These are phyloP conservation scores for Eupithecia inturbata DNA, from an alignment of 2,888 invertebrate species.

Conservation along the genomic window DNA sequence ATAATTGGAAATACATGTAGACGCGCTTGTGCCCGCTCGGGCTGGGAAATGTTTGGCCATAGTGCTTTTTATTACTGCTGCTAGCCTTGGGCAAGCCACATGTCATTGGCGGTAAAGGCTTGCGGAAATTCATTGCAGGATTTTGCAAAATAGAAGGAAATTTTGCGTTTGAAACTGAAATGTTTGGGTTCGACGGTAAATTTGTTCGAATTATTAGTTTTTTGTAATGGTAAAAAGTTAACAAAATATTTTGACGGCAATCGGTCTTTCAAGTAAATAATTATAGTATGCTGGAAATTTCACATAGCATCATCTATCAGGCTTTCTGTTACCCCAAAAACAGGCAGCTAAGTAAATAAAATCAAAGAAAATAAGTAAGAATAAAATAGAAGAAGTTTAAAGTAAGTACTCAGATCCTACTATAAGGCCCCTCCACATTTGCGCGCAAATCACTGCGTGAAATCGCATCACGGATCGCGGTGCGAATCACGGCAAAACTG, in stretches of 20 bases:
- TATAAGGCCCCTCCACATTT: too few species aligned
- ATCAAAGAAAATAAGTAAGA: not conserved
- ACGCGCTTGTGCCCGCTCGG: slow-evolving; percentile 15
- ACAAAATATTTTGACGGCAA: not conserved
- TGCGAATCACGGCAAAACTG: too few species aligned
- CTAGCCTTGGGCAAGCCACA: not conserved
- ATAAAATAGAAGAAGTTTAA: not conserved
- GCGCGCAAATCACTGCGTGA: too few species aligned
- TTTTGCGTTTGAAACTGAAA: not conserved
- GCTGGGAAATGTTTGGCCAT: slow-evolving; percentile 30
- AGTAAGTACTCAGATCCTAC: not conserved
- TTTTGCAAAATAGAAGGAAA: not conserved
- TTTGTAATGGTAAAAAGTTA: not conserved
- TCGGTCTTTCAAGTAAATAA: not conserved
- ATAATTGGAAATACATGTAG: slow-evolving; percentile 70
- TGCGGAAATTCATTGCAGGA: not conserved
- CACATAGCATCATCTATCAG: not conserved
- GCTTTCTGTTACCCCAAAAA: not conserved
- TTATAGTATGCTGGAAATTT: not conserved
- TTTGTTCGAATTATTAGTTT: not conserved
- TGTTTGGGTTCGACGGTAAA: not conserved
- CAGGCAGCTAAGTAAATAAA: not conserved
- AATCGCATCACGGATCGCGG: too few species aligned
- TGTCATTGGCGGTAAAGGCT: not conserved
- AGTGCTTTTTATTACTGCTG: slow-evolving; percentile 22